These are phyloP conservation scores for Acanthosepion pharaonis DNA, from an alignment of 2,888 invertebrate genomes.

Conservation along the genomic window DNA sequence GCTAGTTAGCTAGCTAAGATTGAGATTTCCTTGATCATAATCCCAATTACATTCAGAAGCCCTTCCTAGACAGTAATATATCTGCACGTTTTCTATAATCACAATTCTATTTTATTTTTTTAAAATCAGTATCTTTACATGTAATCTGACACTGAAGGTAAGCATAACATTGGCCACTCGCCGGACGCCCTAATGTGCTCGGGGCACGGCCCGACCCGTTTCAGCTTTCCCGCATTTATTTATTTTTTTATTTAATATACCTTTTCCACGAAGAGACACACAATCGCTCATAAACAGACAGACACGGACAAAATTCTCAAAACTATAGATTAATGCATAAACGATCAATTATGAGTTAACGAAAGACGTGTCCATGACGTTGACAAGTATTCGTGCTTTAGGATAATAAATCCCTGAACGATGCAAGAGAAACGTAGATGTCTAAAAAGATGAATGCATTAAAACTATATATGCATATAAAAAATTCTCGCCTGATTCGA, in stretches of 20 bases:
- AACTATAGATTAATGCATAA: not conserved
- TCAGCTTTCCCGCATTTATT: not conserved
- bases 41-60: not conserved
- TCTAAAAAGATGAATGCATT: no score
- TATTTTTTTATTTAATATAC: not conserved
- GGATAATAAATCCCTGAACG: not conserved
- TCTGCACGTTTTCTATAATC: not conserved
- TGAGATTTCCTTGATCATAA: not conserved
- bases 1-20: not conserved
- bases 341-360: not conserved
- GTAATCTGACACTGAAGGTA: not conserved
- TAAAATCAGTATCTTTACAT: not conserved
- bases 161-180: not conserved
- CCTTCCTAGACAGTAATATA: not conserved
- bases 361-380: not conserved
- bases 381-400: not conserved
- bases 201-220: not conserved
- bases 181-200: not conserved
- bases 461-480: no score
- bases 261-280: not conserved
- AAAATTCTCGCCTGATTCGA: no score
- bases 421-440: no score
- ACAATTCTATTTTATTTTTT: not conserved
- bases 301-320: not conserved
- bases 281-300: not conserved